Evolutionary conservation across 2,113 vertebrate genomes (phyloP), one percentile per base, ranked within the genome.

Genomic region (Micronycteris hirsuta): DNA sequence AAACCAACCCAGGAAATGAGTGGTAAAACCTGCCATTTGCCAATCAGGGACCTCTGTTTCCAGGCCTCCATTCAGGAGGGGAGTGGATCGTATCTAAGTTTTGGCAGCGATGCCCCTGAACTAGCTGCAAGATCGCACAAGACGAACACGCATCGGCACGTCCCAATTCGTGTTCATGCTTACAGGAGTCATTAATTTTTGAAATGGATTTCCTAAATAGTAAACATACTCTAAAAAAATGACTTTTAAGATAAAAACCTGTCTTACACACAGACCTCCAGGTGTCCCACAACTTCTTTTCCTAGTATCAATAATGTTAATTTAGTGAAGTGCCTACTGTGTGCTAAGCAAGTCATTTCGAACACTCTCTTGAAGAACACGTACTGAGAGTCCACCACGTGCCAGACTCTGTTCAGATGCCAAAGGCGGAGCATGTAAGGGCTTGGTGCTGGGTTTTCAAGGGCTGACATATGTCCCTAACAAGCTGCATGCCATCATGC

Each of bases 101-200:
- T 63, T 91, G 83, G 56, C 67, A 80, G 2, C 0, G 7, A 41
- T 67, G 81, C 28, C 41, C n/a, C 33, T 80, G 88, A n/a, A 82
- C 2, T 13, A 22, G 68, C 16, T 10, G 20, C 28, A 31, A 31
- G 67, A 26, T 86, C 28, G 22, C 9, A 16, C 0, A 1, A 54
- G 54, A 80, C 24, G n/a, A 47, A 20, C 63, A 13, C 10, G 80
- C 1, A 10, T 4, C 1, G 7, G 17, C 76, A 1, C 0, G 14
- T 41, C 63, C 81, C 1, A 12, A 7, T 85, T 28, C 61, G 38
- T 54, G 4, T 22, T 17, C 49, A 12, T 7, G 41, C 10, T 89
- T 70, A 76, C 20, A 26, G 28, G 70, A 81, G 36, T 24, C 49
- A n/a, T 33, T 61, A 4, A 3, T 1, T 36, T 81, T 81, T 67